Evolutionary conservation across 2,113 vertebrate species (phyloP).

Genomic region (Alexandromys fortis): DNA sequence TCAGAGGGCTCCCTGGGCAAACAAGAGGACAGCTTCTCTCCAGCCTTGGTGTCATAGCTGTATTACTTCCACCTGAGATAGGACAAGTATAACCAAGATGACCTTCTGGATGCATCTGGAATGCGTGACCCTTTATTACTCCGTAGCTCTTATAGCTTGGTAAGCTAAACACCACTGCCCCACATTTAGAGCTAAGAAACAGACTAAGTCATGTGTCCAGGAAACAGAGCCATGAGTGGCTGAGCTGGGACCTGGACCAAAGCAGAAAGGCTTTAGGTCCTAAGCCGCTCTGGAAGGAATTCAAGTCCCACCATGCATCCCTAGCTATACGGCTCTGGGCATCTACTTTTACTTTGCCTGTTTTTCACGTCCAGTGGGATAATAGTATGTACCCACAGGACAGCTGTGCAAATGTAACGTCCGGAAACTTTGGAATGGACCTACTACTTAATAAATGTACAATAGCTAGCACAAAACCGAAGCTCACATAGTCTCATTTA

Average conservation of each 20-base stretch:
- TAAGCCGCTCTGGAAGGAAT: background rate
- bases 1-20: background rate
- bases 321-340: background rate
- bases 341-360: background rate
- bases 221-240: background rate
- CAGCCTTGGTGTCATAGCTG: background rate
- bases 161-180: background rate
- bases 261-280: background rate
- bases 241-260: background rate
- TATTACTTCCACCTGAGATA: background rate
- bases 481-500: background rate
- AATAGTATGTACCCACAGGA: background rate
- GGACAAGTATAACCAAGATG: background rate
- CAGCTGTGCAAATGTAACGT: slow-evolving; percentile 27
- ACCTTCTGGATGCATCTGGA: background rate
- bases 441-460: background rate
- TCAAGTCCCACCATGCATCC: background rate
- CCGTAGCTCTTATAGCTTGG: background rate
- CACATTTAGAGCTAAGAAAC: background rate
- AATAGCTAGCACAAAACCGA: background rate
- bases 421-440: background rate
- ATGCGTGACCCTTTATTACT: background rate
- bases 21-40: background rate
- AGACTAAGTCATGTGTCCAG: background rate
- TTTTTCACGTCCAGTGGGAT: background rate